phyloP scores from a whole-genome alignment of 1,140 invertebrate species.

The Tetraneura akinire region DNA sequence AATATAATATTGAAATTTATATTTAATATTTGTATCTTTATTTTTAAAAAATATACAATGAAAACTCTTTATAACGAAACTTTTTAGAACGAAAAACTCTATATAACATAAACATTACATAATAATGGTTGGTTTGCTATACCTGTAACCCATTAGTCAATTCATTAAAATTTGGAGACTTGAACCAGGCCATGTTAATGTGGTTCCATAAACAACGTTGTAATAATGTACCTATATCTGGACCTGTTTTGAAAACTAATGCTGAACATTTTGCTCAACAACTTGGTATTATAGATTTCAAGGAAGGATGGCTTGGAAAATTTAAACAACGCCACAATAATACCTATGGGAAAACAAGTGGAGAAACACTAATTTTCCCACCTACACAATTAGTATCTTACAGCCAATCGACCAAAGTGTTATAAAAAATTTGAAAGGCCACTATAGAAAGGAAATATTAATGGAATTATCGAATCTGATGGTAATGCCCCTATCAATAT shows the following conservation, averaged over 20 bases:
- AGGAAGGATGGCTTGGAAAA: slow-evolving; percentile 58
- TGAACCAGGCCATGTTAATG: slow-evolving; percentile 52
- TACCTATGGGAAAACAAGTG: slow-evolving; percentile 55
- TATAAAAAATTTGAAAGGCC: too few relatives aligned
- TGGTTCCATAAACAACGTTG: slow-evolving; percentile 57
- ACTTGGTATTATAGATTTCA: slow-evolving; percentile 57
- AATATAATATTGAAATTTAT: too few relatives aligned
- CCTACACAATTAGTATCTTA: too few relatives aligned
- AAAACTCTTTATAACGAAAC: too few relatives aligned
- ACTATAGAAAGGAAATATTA: too few relatives aligned
- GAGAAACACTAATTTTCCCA: slow-evolving; percentile 57
- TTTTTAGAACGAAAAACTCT: slow-evolving; percentile 11
- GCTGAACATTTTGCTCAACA: slow-evolving; percentile 54
- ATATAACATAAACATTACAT: slow-evolving; percentile 12
- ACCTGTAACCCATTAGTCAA: background rate
- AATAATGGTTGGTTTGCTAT: slow-evolving; percentile 2
- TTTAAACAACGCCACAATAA: slow-evolving; percentile 58
- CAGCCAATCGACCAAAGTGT: too few relatives aligned
- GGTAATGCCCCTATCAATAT: too few relatives aligned
- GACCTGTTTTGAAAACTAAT: slow-evolving; percentile 55
- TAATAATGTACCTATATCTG: slow-evolving; percentile 54
- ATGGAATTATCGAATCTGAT: too few relatives aligned
- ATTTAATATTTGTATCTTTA: too few relatives aligned
- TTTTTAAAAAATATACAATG: too few relatives aligned
- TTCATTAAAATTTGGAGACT: slow-evolving; percentile 26